Conservation (phyloP, 2,113 vertebrate species). For the Pterocles burchelli region DNA sequence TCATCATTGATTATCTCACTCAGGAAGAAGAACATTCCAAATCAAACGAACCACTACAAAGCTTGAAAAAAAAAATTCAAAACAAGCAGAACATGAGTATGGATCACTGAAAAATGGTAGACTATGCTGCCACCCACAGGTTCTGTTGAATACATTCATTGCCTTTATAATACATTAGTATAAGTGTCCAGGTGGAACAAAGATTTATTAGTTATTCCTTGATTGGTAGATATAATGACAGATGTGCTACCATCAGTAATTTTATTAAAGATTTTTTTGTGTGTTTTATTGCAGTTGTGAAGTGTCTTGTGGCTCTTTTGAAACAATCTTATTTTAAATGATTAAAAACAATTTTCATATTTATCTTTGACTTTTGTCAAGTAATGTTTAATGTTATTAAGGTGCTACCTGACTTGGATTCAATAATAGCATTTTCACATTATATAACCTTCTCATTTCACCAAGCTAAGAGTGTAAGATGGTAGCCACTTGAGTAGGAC, state of each 20-base stretch:
- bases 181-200: background rate
- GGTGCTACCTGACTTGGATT: background rate
- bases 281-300: background rate
- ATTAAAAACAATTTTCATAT: background rate
- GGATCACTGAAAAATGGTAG: background rate
- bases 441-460: background rate
- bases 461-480: background rate
- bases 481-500: background rate
- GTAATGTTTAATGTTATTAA: background rate
- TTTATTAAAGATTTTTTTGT: background rate
- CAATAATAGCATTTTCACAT: background rate
- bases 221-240: background rate
- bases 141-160: background rate
- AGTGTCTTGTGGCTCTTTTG: background rate
- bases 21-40: background rate
- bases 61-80: background rate
- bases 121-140: conserved; percentile 34
- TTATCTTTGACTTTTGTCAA: background rate
- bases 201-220: background rate
- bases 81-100: background rate
- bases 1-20: background rate
- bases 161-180: background rate
- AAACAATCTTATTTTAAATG: background rate
- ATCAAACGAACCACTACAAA: background rate
- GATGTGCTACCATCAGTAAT: background rate